Evolutionary conservation across 1,140 invertebrate genomes (phyloP), one percentile per base, ranked within the genome.

Genomic region (Bombyx mandarina): DNA sequence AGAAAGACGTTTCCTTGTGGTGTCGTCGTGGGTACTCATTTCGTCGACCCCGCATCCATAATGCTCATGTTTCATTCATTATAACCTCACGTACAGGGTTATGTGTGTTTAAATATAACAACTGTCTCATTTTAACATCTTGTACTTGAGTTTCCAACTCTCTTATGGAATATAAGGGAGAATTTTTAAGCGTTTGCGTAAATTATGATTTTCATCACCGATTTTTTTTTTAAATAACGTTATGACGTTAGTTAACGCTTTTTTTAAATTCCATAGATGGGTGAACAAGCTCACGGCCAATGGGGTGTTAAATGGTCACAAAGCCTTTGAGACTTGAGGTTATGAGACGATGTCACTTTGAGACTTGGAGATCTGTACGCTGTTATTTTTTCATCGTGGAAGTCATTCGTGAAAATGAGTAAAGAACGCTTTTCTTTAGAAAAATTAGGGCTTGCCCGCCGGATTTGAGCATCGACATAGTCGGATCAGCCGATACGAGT

Each of bases 1-100:
- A 35, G 26, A 35, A 35, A 35, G 26, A 35, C 26, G 26, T 35
- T 35, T 35, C 26, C 26, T 35, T 35, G 26, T 35, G 26, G 26
- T 35, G 26, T 35, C 26, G 26, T 57, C 44, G 56, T 54, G 56
- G 43, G 51, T 59, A 59, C 59, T 65, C 62, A 62, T 62, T 66
- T 61, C 56, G 50, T 44, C 51, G 57, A 53, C 48, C 57, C 64
- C 43, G 50, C 61, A 63, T 61, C 65, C 58, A 59, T 67, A 63
- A 67, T 61, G 59, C 65, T 67, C 65, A 67, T 67, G 65, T 67
- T 61, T 63, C 61, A 67, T 67, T 67, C 65, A 67, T 67, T 63
- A 63, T 60, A 63, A 63, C 59, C 61, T 56, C 43, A 47, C 56
- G 45, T 53, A 54, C 51, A 57, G 60, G 43, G 12, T 6, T 53